Evolutionary conservation across 2,888 invertebrate genomes (phyloP).

Genomic region (Diaprepes abbreviatus): DNA sequence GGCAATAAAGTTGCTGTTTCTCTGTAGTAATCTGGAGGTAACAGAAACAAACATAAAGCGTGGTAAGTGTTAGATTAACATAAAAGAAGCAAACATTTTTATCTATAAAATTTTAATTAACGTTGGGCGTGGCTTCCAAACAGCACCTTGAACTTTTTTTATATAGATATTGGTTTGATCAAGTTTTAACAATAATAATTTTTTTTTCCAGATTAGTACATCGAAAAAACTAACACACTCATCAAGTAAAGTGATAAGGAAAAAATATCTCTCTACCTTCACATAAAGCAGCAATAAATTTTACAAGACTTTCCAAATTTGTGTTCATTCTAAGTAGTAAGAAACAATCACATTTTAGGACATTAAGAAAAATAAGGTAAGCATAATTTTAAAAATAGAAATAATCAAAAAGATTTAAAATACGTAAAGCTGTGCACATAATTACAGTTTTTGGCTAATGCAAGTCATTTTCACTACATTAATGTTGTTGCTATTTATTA

Average conservation of each 20-base stretch:
- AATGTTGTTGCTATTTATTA: too few species aligned
- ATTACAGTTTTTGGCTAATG: too few species aligned
- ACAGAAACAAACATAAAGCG: slow-evolving; percentile 2
- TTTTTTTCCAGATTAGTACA: slow-evolving; percentile 13
- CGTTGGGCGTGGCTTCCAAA: too few species aligned
- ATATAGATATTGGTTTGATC: too few species aligned
- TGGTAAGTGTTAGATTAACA: background rate
- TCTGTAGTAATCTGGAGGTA: background rate
- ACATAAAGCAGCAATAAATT: slow-evolving; percentile 4
- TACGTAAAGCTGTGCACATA: too few species aligned
- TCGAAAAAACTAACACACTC: slow-evolving; percentile 5
- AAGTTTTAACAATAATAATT: too few species aligned
- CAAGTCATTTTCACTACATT: too few species aligned
- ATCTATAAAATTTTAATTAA: background rate
- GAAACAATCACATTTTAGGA: slow-evolving; percentile 11
- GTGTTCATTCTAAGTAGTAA: background rate
- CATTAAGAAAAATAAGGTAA: slow-evolving; percentile 7
- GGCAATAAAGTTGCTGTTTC: slow-evolving; percentile 1
- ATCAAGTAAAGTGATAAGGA: background rate
- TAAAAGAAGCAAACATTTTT: slow-evolving; percentile 3
- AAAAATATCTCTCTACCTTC: background rate
- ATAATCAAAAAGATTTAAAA: too few species aligned
- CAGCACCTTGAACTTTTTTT: too few species aligned
- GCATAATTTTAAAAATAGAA: too few species aligned
- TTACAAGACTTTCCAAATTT: slow-evolving; percentile 12